A percentile compares a stretch with the other conserved stretches of the same genome.
These are phyloP conservation scores for Poecilia wingei DNA, from an alignment of 2,797 vertebrate genomes.

Conservation along the genomic window DNA sequence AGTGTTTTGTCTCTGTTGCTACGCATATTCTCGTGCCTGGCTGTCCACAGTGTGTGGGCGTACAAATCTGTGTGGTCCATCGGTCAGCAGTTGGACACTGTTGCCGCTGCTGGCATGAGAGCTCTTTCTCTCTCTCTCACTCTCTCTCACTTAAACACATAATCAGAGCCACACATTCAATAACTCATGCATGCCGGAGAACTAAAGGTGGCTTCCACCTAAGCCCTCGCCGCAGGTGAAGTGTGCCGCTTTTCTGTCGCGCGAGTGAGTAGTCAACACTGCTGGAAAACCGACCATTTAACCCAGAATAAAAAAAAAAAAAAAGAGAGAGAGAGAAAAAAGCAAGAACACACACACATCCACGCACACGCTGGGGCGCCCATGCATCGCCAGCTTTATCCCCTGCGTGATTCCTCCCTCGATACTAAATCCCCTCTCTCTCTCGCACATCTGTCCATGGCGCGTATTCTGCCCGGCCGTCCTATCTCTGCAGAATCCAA, in stretches of 20 bases:
- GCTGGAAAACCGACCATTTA: constrained; percentile 51
- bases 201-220: constrained; percentile 37
- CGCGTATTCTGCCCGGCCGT: constrained; percentile 55
- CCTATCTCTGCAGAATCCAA: constrained; percentile 48
- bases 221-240: constrained; percentile 60
- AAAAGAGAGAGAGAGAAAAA: not conserved
- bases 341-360: not conserved
- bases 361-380: constrained; percentile 9
- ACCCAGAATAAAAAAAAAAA: not conserved
- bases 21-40: constrained; percentile 28
- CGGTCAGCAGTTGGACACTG: constrained; percentile 66
- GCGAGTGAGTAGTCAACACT: constrained; percentile 12
- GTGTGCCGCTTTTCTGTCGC: constrained; percentile 28
- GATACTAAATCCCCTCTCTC: constrained; percentile 73
- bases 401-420: constrained; percentile 73
- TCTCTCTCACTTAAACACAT: constrained; percentile 12
- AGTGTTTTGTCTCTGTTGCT: constrained; percentile 18
- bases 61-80: constrained; percentile 59
- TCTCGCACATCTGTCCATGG: constrained; percentile 77
- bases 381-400: constrained; percentile 56
- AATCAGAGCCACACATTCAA: constrained; percentile 8
- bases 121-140: not conserved
- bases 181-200: constrained; percentile 22
- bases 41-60: constrained; percentile 56
- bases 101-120: constrained; percentile 56